A percentile compares a stretch with the other conserved stretches of the same genome.
These are phyloP conservation scores for Xestoiulus laeticollis DNA, from an alignment of 2,888 invertebrate genomes.

Conservation along the genomic window DNA sequence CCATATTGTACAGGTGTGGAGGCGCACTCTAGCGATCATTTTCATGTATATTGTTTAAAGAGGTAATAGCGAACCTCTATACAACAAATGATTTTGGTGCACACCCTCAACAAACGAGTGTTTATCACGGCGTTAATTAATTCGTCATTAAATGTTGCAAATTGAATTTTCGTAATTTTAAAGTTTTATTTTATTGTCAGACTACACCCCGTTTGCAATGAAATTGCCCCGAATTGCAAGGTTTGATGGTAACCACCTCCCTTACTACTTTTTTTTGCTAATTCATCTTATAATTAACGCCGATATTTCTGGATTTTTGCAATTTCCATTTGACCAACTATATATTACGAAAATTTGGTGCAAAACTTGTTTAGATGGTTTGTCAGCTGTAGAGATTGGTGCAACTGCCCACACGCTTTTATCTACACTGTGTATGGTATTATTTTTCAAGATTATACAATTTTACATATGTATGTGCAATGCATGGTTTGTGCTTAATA, in stretches of 20 bases:
- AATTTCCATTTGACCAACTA: too few species aligned
- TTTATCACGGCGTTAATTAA: not conserved
- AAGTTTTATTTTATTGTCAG: not conserved
- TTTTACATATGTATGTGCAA: too few species aligned
- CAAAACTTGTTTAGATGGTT: too few species aligned
- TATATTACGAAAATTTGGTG: too few species aligned
- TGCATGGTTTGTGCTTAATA: too few species aligned
- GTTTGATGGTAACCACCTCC: not conserved
- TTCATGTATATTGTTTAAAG: not conserved
- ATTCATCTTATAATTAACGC: not conserved
- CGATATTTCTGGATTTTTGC: too few species aligned
- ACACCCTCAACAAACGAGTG: not conserved
- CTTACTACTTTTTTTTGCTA: not conserved
- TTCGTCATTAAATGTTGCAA: constrained; percentile 22
- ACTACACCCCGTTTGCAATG: not conserved
- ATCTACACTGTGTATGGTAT: too few species aligned
- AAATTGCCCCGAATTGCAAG: not conserved
- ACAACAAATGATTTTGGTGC: not conserved
- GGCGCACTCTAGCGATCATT: not conserved
- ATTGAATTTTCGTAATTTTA: not conserved
- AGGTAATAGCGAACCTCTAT: not conserved
- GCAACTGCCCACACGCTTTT: too few species aligned
- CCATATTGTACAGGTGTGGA: not conserved
- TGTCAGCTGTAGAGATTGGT: too few species aligned
- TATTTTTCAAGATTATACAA: too few species aligned